Percentiles rank a stretch among this genome's conserved stretches.
These are phyloP conservation scores for Nanger granti DNA, from an alignment of 2,113 vertebrate species.

Conservation along the genomic window DNA sequence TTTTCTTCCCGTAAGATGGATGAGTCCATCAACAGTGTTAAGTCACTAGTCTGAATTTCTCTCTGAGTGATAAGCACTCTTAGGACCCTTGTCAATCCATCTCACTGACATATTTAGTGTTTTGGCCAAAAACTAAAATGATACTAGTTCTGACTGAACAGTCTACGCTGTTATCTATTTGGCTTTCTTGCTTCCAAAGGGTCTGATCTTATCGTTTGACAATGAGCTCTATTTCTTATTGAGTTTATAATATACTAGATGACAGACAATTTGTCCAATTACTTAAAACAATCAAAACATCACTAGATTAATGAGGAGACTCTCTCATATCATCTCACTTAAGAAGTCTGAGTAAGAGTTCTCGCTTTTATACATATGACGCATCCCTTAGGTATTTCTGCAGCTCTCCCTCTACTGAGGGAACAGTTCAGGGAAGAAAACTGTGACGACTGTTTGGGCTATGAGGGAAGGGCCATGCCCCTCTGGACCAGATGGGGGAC, in stretches of 20 bases:
- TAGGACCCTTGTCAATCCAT: constrained; percentile 56
- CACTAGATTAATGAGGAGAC: neutral
- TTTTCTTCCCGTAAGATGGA: constrained; percentile 71
- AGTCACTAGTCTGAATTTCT: constrained; percentile 71
- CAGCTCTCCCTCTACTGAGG: neutral
- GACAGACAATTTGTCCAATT: neutral
- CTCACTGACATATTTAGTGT: constrained; percentile 37
- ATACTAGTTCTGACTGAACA: neutral
- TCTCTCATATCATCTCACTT: neutral
- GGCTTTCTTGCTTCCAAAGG: neutral
- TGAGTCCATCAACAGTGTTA: constrained; percentile 73
- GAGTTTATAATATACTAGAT: neutral
- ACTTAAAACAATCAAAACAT: neutral
- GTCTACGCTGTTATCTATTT: neutral
- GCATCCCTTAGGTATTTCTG: neutral
- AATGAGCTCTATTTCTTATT: neutral
- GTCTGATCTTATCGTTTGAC: neutral
- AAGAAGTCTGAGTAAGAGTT: neutral
- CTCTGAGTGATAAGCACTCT: constrained; percentile 60
- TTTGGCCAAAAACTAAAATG: constrained; percentile 37
- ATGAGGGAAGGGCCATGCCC: too few relatives aligned
- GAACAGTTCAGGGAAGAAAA: neutral
- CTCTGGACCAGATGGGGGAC: neutral
- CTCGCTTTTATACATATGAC: neutral
- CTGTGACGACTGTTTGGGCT: neutral